Evolutionary conservation across 1,140 invertebrate species (phyloP).

Genomic region (Bombus superbus): DNA sequence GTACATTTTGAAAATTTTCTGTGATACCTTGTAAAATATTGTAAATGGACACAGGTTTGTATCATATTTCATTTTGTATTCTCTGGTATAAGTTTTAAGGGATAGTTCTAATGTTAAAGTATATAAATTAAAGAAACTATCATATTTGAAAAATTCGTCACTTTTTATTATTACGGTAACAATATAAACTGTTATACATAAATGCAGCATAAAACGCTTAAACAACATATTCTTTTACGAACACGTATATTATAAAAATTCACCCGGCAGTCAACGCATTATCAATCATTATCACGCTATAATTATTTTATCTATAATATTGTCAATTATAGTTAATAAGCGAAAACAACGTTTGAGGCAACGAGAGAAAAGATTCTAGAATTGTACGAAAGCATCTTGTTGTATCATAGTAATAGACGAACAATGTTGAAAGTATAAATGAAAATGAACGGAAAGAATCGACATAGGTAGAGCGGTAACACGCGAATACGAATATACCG

Average conservation of each 20-base stretch:
- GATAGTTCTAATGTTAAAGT: not conserved
- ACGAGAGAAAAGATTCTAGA: not conserved
- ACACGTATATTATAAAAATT: not conserved
- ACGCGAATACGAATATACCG: conserved; percentile 19
- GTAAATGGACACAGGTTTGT: not conserved
- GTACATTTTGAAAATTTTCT: not conserved
- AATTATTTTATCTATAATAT: not conserved
- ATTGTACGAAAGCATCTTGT: not conserved
- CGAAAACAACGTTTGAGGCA: not conserved
- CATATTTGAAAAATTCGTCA: not conserved
- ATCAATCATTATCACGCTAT: not conserved
- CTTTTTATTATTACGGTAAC: not conserved
- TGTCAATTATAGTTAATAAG: not conserved
- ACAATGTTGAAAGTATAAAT: not conserved
- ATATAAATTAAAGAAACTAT: not conserved
- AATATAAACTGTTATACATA: not conserved
- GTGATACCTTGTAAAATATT: not conserved
- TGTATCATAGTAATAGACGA: not conserved
- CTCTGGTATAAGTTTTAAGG: not conserved
- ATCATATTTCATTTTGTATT: not conserved
- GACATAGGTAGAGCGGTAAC: not conserved
- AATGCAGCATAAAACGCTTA: not conserved
- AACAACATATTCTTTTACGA: not conserved
- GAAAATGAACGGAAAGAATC: conserved; percentile 26
- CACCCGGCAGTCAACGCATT: not conserved